A percentile compares a stretch with the other conserved stretches of the same genome.
These are phyloP conservation scores for Mesochorus sp. DNA, from an alignment of 2,888 invertebrate species.

Conservation along the genomic window DNA sequence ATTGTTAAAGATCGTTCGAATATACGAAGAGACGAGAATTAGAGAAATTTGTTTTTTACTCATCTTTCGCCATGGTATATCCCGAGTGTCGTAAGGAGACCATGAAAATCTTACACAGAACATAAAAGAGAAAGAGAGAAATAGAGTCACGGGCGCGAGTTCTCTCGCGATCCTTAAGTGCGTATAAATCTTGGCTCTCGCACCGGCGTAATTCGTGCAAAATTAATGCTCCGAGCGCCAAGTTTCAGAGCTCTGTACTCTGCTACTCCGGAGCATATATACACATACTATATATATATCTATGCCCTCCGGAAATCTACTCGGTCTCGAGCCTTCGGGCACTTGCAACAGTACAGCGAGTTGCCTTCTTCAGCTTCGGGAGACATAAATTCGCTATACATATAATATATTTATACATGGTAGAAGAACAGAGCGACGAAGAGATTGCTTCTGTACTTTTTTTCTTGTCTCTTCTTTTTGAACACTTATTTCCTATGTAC, in stretches of 20 bases:
- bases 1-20: no score
- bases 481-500: neutral
- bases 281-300: no score
- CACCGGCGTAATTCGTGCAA: conserved; percentile 63
- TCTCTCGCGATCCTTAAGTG: conserved; percentile 52
- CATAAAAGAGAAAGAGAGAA: conserved; percentile 7
- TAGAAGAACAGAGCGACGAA: neutral
- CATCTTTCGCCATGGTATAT: neutral
- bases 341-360: conserved; percentile 31
- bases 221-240: conserved; percentile 62
- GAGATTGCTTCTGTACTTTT: neutral
- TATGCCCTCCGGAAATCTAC: conserved; percentile 26
- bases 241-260: conserved; percentile 41
- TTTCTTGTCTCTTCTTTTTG: neutral
- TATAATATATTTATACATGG: neutral
- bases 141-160: neutral
- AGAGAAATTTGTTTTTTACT: neutral
- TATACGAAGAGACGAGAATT: neutral
- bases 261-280: neutral
- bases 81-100: neutral
- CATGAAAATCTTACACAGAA: conserved; percentile 38
- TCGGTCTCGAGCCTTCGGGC: conserved; percentile 38
- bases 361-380: conserved; percentile 30
- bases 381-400: conserved; percentile 36
- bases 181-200: conserved; percentile 64